Percentiles rank a stretch among this genome's conserved stretches.
Evolutionary conservation across 2,797 vertebrate species (phyloP).

Genomic region (Amniataba percoides): DNA sequence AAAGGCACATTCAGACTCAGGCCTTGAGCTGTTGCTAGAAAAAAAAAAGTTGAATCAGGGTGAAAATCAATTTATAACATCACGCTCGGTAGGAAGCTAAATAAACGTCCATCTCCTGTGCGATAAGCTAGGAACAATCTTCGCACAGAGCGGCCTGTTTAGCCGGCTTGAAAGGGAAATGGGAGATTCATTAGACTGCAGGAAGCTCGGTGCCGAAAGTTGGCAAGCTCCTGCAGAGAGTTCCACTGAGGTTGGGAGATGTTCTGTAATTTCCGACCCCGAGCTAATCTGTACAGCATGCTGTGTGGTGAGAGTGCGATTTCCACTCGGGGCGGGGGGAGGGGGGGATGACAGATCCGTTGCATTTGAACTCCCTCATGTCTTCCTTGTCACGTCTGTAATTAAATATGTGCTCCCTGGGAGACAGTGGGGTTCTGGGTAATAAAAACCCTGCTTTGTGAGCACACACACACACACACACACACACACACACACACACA

Average conservation of each 20-base stretch:
- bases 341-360: constrained; percentile 56
- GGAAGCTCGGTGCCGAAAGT: constrained; percentile 59
- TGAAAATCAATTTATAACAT: constrained; percentile 52
- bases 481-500: background rate
- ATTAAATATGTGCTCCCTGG: constrained; percentile 80
- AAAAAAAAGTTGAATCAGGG: constrained; percentile 51
- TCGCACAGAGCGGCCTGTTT: constrained; percentile 38
- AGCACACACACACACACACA: constrained; percentile 7
- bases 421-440: constrained; percentile 70
- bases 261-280: constrained; percentile 79
- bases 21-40: constrained; percentile 30
- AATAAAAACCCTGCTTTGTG: constrained; percentile 68
- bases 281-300: constrained; percentile 76
- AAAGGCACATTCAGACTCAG: constrained; percentile 41
- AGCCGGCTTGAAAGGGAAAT: constrained; percentile 38
- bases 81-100: constrained; percentile 30
- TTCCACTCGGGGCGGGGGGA: constrained; percentile 53
- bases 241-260: constrained; percentile 77
- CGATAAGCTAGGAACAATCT: constrained; percentile 43
- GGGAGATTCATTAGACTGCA: constrained; percentile 53
- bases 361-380: constrained; percentile 72
- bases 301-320: constrained; percentile 72
- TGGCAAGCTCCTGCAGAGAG: constrained; percentile 59
- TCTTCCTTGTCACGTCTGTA: constrained; percentile 76
- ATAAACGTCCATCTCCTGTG: constrained; percentile 49